Base-by-base conservation (phyloP, 2,888 invertebrate genomes). In the Argyresthia albistria region DNA sequence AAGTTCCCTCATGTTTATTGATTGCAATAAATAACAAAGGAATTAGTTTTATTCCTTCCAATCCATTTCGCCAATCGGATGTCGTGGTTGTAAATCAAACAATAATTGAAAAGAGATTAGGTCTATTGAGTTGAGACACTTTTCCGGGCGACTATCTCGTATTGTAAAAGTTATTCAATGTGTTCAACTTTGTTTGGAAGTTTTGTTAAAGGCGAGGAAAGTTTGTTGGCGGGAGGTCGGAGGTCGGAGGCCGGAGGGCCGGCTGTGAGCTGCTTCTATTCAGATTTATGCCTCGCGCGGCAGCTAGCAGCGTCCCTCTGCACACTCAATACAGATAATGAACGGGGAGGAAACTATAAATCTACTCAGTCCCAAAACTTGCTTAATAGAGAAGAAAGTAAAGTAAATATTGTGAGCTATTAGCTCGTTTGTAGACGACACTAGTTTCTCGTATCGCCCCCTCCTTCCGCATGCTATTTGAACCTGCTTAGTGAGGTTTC, bases 261-360 rank as follows among this genome's bases (percentile, higher is more conserved):
- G 74, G 76, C 75, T 76, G 72, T 73, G 76, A 66, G 43, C 51
- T 12, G 65, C 71, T 69, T 81, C 69, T 78, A 84, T 86, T 83
- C 80, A 84, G 88, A 88, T 88, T 88, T 88, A 88, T 88, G 80
- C 78, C 69, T 25, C 25, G 65, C 71, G 72, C 73, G 64, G 60
- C 63, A 43, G 46, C 48, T 60, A 65, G 65, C 58, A 62, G 63
- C 64, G 25, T 25, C 25, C 25, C 60, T 64, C 64, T 66, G 62
- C 61, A 58, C 60, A 60, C 61, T 79, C 81, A 83, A 84, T 86
- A 73, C 84, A 70, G 73, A 80, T 87, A 87, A 87, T 86, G 86
- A 87, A 82, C 79, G 70, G 73, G 86, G 86, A 74, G 87, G 87
- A 87, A 84, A 84, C 83, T 78, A 84, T 87, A 87, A 87, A 87